Base-by-base conservation (phyloP, 2,113 vertebrate genomes). In the Entomyzon cyanotis region DNA sequence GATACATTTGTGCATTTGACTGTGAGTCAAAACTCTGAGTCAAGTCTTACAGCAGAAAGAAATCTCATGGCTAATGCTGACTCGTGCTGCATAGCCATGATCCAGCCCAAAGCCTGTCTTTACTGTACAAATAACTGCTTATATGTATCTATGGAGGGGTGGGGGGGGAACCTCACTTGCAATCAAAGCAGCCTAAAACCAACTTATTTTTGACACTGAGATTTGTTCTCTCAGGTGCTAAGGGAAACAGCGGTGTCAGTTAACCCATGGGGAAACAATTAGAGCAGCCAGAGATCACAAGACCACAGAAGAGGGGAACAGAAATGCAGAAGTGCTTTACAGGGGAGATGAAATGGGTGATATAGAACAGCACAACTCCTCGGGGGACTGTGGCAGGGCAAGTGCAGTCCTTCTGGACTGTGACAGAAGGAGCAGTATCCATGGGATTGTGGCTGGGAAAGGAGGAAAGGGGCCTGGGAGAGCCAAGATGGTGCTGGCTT, bases 351-450 rank as follows among this genome's bases (percentile, higher is more conserved):
- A 93, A 77, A 52, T 4, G 18, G 21, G 30, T 84, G 83, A 62
- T 27, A 17, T 0, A 44, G 47, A 80, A 39, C 64, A 52, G 47
- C 2, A 10, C n/a, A 4, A 14, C 30, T 69, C 24, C 24, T 33
- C 0, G 1, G 5, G 27, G 65, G 47, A 41, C 25, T 0, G 5
- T 24, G 55, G 37, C 49, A 47, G 71, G 35, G 18, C 55, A 79
- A 14, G n/a, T 0, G 0, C 1, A 1, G 53, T 37, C n/a, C n/a
- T n/a, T n/a, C n/a, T 89, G 73, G 53, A 19, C 13, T 14, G 15
- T 60, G 80, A 42, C 50, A 74, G 46, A 46, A 41, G n/a, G 64
- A 84, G n/a, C 69, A 52, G 35, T 16, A 31, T 9, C 77, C 5
- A 0, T 62, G 64, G 55, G n/a, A 52, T 42, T 60, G 55, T 1